These are phyloP conservation scores for Synanthedon myopaeformis DNA, from an alignment of 2,888 invertebrate genomes.

Conservation along the genomic window DNA sequence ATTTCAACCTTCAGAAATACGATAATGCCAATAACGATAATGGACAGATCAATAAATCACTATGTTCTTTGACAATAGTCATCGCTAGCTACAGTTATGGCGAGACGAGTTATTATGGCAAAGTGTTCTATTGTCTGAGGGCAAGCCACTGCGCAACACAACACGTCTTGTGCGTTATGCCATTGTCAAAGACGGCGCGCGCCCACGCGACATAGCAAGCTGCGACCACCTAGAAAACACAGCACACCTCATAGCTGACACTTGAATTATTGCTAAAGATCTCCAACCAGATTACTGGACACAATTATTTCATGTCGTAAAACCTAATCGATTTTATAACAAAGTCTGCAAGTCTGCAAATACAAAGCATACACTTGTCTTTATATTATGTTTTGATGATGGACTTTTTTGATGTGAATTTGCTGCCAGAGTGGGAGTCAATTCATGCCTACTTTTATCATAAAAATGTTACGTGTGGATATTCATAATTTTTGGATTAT, in stretches of 20 bases:
- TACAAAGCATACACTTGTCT: too few relatives aligned
- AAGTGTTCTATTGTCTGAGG: slow-evolving; percentile 47
- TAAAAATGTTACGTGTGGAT: too few relatives aligned
- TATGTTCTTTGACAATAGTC: slow-evolving; percentile 37
- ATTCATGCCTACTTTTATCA: too few relatives aligned
- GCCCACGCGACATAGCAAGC: slow-evolving; percentile 38
- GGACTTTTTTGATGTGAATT: too few relatives aligned
- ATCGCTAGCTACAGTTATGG: slow-evolving; percentile 27
- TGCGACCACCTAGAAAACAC: slow-evolving; percentile 11
- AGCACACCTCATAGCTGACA: slow-evolving; percentile 11
- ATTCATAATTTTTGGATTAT: too few relatives aligned
- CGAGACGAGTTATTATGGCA: slow-evolving; percentile 29
- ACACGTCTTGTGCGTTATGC: slow-evolving; percentile 22
- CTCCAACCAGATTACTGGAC: not conserved
- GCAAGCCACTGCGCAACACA: slow-evolving; percentile 51
- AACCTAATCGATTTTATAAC: not conserved
- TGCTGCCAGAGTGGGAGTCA: too few relatives aligned
- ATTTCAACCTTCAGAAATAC: slow-evolving; percentile 18
- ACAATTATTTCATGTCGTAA: not conserved
- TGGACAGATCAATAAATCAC: slow-evolving; percentile 33
- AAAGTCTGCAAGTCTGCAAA: too few relatives aligned
- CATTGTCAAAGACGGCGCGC: slow-evolving; percentile 28
- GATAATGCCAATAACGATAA: slow-evolving; percentile 22
- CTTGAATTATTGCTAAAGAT: slow-evolving; percentile 13
- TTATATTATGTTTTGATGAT: too few relatives aligned